Evolutionary conservation across 2,888 invertebrate species (phyloP), one percentile per base, ranked within the genome.

Genomic region (Criorhina ranunculi): DNA sequence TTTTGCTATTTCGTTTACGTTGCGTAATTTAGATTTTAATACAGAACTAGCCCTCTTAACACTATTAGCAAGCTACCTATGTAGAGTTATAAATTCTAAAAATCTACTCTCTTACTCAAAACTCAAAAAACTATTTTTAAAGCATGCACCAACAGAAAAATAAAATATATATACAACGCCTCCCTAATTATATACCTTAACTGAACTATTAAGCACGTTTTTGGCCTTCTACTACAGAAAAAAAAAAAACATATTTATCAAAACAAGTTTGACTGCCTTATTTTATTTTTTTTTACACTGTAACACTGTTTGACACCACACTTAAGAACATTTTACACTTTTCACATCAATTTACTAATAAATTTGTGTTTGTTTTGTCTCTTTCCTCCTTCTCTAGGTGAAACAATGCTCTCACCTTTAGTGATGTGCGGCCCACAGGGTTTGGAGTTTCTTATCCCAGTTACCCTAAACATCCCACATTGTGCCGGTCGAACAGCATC

Each of bases 381-480:
- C n/a, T n/a, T n/a, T n/a, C n/a, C n/a, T n/a, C 11, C 44, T 46
- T 67, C 46, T 59, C 7, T 91, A 98, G 98, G 98, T 94, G 98
- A 98, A 94, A 96, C 97, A 86, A 95, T 98, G 94, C 94, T 98
- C 89, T 97, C 97, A 89, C 98, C 98, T 80, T 93, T 98, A 89
- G 98, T 98, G 90, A 98, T 98, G 96, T 98, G 98, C 93, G 98
- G 98, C 83, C 98, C 98, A 24, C 97, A 97, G 93, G 96, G 98
- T 87, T 94, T 98, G 87, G 95, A 96, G 91, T 98, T 98, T 93
- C 93, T 95, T 80, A 94, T 95, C 90, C 98, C 98, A 64, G 97
- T 98, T 89, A 97, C 98, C 89, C 94, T 98, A 70, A 95, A 97
- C 87, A 95, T 98, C 90, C 98, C 98, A 87, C 98, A 96, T 91